Conservation (phyloP, 2,797 vertebrate genomes). For the Pangasius sanitwongsei region DNA sequence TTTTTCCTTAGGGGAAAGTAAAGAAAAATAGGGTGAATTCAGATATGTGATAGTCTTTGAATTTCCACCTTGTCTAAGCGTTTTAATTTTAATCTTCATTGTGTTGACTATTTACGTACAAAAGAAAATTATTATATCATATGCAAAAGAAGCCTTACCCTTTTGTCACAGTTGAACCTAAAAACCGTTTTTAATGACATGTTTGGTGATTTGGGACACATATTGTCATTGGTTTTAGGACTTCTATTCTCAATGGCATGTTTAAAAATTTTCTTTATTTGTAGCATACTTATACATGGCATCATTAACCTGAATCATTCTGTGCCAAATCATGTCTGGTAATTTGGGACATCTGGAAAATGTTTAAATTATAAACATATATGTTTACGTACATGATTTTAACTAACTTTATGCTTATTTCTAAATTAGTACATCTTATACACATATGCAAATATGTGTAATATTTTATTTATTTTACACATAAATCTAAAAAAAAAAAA, state of each 20-base stretch:
- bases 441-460: background rate
- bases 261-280: background rate
- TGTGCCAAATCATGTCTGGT: background rate
- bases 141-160: background rate
- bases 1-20: background rate
- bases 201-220: background rate
- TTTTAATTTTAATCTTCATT: background rate
- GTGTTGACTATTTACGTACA: too few relatives aligned
- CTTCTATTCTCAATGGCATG: background rate
- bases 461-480: background rate
- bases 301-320: background rate
- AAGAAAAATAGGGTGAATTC: background rate
- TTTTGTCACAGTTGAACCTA: background rate
- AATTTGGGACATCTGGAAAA: background rate
- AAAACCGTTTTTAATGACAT: background rate
- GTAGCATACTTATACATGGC: background rate
- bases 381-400: background rate
- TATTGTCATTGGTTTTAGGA: background rate
- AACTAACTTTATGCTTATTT: background rate
- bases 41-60: background rate
- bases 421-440: background rate
- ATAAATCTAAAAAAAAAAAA: background rate
- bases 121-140: background rate
- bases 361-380: background rate
- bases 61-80: background rate